phyloP scores from a whole-genome alignment of 2,888 invertebrate genomes.

The Tiliacea aurago region DNA sequence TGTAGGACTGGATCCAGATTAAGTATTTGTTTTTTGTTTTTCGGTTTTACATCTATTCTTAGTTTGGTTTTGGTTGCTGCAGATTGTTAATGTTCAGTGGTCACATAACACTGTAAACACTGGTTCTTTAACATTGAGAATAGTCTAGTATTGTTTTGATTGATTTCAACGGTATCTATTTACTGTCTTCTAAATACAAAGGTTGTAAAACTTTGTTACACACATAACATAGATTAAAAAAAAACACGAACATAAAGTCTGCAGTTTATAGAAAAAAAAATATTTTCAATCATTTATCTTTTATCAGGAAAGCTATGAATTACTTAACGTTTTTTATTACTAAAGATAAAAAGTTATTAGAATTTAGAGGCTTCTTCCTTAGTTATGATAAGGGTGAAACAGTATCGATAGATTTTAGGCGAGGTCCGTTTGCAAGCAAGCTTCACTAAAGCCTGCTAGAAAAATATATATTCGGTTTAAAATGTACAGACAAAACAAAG shows the following conservation, averaged over 20 bases:
- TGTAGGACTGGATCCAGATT: not conserved
- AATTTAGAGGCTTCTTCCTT: slow-evolving; percentile 35
- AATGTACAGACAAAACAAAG: not conserved
- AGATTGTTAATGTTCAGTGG: too few relatives aligned
- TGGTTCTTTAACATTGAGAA: too few relatives aligned
- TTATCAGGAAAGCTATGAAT: slow-evolving; percentile 21
- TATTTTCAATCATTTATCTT: slow-evolving; percentile 26
- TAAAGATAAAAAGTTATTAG: slow-evolving; percentile 48
- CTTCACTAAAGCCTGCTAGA: too few relatives aligned
- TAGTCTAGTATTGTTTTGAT: too few relatives aligned
- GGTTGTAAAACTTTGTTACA: too few relatives aligned
- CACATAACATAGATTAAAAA: too few relatives aligned
- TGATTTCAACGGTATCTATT: too few relatives aligned
- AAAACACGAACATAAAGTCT: not conserved
- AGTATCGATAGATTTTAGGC: slow-evolving; percentile 19
- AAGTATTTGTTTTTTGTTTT: slow-evolving; percentile 1
- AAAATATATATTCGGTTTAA: not conserved
- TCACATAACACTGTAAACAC: too few relatives aligned
- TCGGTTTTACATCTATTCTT: not conserved
- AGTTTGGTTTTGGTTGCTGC: not conserved
- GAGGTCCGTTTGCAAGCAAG: slow-evolving; percentile 25
- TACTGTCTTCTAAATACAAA: too few relatives aligned
- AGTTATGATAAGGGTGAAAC: slow-evolving; percentile 26
- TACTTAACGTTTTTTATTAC: slow-evolving; percentile 24
- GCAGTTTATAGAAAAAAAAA: not conserved